Evolutionary conservation across 2,888 invertebrate species (phyloP).

Genomic region (Eucera pruinosa): DNA sequence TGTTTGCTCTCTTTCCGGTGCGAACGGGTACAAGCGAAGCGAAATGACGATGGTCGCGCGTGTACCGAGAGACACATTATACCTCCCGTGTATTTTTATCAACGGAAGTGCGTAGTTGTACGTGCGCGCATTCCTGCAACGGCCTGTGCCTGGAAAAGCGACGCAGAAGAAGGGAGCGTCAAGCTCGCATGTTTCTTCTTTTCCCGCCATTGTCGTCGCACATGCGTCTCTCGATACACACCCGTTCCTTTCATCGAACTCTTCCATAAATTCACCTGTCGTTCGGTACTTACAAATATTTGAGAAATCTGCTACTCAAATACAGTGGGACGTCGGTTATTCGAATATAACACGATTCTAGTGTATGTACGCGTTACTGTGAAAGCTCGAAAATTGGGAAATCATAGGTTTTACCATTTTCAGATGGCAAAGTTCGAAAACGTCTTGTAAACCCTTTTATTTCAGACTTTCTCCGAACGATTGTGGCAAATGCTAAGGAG

Average conservation of each 20-base stretch:
- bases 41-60: slow-evolving; percentile 71
- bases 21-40: slow-evolving; percentile 54
- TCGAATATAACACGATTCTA: no score
- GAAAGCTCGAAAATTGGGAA: no score
- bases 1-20: slow-evolving; percentile 33
- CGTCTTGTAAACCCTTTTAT: no score
- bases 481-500: no score
- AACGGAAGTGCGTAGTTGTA: slow-evolving; percentile 84
- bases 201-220: slow-evolving; percentile 47
- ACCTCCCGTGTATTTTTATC: slow-evolving; percentile 82
- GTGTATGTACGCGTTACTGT: no score
- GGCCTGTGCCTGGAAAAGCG: slow-evolving; percentile 74
- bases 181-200: slow-evolving; percentile 34
- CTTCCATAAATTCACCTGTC: background rate
- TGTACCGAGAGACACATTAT: slow-evolving; percentile 78
- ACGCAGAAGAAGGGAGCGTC: slow-evolving; percentile 39
- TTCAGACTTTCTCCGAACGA: no score
- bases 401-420: no score
- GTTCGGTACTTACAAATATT: background rate
- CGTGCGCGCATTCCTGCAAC: slow-evolving; percentile 80
- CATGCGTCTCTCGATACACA: background rate
- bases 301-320: background rate
- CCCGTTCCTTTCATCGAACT: background rate
- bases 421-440: no score
- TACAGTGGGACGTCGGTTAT: no score